phyloP scores from a whole-genome alignment of 2,113 vertebrate species.

The Porphyrio hochstetteri region DNA sequence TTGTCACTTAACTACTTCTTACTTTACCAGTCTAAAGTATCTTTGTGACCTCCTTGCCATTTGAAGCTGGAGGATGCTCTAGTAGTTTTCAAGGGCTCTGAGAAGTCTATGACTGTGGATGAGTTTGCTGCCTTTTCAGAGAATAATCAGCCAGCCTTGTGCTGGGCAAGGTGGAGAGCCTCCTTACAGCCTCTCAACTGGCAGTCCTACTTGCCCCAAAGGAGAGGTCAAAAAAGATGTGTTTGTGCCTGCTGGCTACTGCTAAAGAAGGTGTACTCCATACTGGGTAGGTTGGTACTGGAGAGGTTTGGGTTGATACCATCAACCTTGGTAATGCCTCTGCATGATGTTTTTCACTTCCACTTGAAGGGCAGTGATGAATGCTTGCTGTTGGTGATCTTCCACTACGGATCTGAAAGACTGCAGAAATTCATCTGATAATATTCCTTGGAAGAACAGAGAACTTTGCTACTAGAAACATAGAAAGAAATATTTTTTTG shows the following conservation, averaged over 20 bases:
- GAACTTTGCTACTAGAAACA: background rate
- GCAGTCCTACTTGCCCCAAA: background rate
- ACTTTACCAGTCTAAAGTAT: background rate
- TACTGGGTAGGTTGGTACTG: background rate
- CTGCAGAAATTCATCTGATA: background rate
- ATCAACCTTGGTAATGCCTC: background rate
- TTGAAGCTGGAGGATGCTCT: background rate
- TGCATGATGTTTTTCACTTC: background rate
- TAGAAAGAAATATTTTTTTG: background rate
- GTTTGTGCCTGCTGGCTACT: background rate
- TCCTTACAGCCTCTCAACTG: background rate
- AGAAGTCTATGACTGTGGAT: background rate
- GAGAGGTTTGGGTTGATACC: background rate
- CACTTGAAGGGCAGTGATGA: background rate
- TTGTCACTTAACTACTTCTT: background rate
- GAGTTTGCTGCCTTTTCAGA: background rate
- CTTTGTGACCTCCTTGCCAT: background rate
- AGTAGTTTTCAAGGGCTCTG: background rate
- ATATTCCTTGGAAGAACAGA: background rate
- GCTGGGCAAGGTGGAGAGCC: background rate
- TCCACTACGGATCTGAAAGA: background rate
- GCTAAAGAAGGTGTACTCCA: background rate
- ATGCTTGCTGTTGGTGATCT: background rate
- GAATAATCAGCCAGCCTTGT: background rate
- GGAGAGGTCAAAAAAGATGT: background rate